phyloP scores from a whole-genome alignment of 2,113 vertebrate genomes.

The Bubo blakistoni region DNA sequence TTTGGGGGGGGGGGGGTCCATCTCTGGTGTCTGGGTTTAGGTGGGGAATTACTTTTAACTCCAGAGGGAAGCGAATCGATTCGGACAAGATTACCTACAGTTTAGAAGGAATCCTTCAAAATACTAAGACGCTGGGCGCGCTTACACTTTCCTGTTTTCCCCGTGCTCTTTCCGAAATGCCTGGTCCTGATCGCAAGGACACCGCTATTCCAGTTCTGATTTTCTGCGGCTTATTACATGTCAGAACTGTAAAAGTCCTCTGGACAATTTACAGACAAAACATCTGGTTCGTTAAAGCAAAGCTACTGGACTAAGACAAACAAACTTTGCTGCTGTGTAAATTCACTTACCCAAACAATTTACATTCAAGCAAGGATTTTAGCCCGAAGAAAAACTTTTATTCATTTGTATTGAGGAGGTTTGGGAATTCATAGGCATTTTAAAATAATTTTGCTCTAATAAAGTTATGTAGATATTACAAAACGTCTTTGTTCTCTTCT shows the following conservation, averaged over 20 bases:
- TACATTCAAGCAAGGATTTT: slow-evolving; percentile 55
- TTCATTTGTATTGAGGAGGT: slow-evolving; percentile 50
- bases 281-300: slow-evolving; percentile 76
- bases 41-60: neutral
- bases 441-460: slow-evolving; percentile 33
- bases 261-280: slow-evolving; percentile 73
- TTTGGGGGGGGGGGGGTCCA: accelerated
- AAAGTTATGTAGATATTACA: slow-evolving; percentile 16
- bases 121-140: neutral
- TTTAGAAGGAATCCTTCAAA: neutral
- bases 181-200: neutral
- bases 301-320: slow-evolving; percentile 72
- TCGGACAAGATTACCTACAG: neutral
- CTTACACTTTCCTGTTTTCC: neutral
- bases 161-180: neutral
- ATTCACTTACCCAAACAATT: slow-evolving; percentile 72
- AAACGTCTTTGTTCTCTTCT: neutral
- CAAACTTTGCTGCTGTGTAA: slow-evolving; percentile 72
- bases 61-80: neutral
- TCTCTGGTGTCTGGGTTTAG: neutral
- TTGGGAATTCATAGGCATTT: slow-evolving; percentile 35
- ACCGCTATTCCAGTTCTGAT: neutral
- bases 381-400: slow-evolving; percentile 41
- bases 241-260: slow-evolving; percentile 66
- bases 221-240: slow-evolving; percentile 60